These are phyloP conservation scores for Synergus laeviventris DNA, from an alignment of 2,888 invertebrate genomes.

Conservation along the genomic window DNA sequence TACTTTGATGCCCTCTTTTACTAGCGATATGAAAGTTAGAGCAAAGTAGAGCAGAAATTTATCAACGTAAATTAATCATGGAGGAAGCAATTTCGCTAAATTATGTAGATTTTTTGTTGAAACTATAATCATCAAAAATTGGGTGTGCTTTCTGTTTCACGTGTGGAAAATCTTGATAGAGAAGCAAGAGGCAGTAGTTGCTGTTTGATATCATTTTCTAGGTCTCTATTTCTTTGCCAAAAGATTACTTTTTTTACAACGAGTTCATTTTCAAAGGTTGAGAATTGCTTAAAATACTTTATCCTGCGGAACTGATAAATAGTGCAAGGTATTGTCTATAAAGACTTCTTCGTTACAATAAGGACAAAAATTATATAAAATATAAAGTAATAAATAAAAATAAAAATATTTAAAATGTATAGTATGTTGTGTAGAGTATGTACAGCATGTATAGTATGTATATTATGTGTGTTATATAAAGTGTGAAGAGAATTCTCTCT, in stretches of 20 bases:
- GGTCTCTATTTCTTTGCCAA: neutral
- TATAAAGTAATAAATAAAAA: no score
- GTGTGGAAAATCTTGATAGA: slow-evolving; percentile 30
- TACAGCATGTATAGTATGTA: no score
- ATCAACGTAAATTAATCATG: slow-evolving; percentile 13
- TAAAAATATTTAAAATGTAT: no score
- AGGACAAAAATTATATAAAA: no score
- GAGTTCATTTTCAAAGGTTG: neutral
- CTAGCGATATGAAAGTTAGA: neutral
- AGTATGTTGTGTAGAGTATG: no score
- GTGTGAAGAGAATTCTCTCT: slow-evolving; percentile 21
- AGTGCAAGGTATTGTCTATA: no score
- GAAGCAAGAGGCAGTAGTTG: slow-evolving; percentile 5
- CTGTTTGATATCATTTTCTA: slow-evolving; percentile 3
- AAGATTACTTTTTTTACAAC: neutral
- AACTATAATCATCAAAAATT: slow-evolving; percentile 24
- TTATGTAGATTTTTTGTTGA: slow-evolving; percentile 17
- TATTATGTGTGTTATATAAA: no score
- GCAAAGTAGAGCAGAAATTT: slow-evolving; percentile 22
- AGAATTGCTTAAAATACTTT: neutral
- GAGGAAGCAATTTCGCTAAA: slow-evolving; percentile 32
- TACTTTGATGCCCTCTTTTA: slow-evolving; percentile 14
- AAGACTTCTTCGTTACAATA: no score
- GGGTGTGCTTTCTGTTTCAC: slow-evolving; percentile 32
- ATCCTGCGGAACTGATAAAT: neutral